Percentiles rank a stretch among this genome's conserved stretches.
Evolutionary conservation across 2,113 vertebrate species (phyloP).

Genomic region (Phasianus colchicus): DNA sequence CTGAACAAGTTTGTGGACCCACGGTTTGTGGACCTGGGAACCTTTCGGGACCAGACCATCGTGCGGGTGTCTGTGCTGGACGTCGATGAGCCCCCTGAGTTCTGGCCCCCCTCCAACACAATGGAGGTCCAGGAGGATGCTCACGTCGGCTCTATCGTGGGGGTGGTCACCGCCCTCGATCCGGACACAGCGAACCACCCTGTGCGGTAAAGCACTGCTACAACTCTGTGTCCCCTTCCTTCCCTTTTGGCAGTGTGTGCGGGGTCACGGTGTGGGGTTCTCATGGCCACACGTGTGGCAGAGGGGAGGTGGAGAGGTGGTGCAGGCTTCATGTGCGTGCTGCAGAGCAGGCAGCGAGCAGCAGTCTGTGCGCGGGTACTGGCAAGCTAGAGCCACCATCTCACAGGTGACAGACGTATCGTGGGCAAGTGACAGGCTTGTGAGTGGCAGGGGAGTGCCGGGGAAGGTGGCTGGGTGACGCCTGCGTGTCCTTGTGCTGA

Average conservation of each 20-base stretch:
- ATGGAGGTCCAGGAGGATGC: slow-evolving; percentile 97
- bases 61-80: slow-evolving; percentile 92
- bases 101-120: slow-evolving; percentile 84
- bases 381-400: not conserved
- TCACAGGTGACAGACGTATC: rapidly evolving
- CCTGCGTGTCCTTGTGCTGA: not conserved
- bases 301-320: not conserved
- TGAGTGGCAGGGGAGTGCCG: not conserved
- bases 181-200: slow-evolving; percentile 91
- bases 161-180: slow-evolving; percentile 90
- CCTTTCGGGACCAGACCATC: slow-evolving; percentile 95
- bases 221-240: rapidly evolving
- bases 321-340: not conserved
- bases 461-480: not conserved
- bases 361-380: not conserved
- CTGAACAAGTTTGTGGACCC: slow-evolving; percentile 96
- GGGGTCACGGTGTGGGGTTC: not conserved
- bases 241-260: rapidly evolving
- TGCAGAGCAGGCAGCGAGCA: not conserved
- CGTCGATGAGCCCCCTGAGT: slow-evolving; percentile 91
- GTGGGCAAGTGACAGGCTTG: not conserved
- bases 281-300: rapidly evolving
- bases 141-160: slow-evolving; percentile 88
- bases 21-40: slow-evolving; percentile 91
- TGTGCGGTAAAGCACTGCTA: slow-evolving; percentile 80